phyloP scores from a whole-genome alignment of 1,140 invertebrate species.

The Drosophila parvula region DNA sequence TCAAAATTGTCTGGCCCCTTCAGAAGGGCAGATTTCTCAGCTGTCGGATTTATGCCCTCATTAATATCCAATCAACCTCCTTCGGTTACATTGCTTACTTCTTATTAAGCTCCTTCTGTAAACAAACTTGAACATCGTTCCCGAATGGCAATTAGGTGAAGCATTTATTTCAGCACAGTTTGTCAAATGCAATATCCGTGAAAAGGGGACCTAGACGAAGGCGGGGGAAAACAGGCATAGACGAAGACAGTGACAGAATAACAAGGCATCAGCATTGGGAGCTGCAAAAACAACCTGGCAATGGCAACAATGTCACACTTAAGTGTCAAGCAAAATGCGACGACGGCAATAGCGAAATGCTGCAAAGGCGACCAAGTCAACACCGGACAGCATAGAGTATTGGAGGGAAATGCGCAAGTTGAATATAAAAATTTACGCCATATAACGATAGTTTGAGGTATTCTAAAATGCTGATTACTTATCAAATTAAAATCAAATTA shows the following conservation, averaged over 20 bases:
- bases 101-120: conserved; percentile 27
- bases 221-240: not conserved
- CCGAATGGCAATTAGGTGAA: conserved; percentile 56
- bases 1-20: not conserved
- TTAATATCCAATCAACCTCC: conserved; percentile 30
- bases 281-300: conserved; percentile 42
- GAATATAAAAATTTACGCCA: conserved; percentile 19
- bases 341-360: conserved; percentile 47
- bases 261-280: conserved; percentile 22
- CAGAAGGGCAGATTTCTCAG: not conserved
- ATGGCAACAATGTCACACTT: conserved; percentile 70
- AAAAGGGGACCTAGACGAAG: conserved; percentile 33
- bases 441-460: not conserved
- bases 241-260: conserved; percentile 4
- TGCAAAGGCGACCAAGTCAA: conserved; percentile 17
- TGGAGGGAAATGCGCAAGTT: not conserved
- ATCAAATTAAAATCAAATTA: not conserved
- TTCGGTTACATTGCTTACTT: conserved; percentile 1
- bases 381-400: not conserved
- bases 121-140: conserved; percentile 30
- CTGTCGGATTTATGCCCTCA: conserved; percentile 13
- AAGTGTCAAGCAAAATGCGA: conserved; percentile 72
- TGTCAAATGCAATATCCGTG: conserved; percentile 65
- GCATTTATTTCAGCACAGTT: conserved; percentile 54
- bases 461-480: not conserved